Percentiles rank a stretch among this genome's conserved stretches.
phyloP scores from a whole-genome alignment of 2,797 vertebrate genomes.

The Harpagifer antarcticus region DNA sequence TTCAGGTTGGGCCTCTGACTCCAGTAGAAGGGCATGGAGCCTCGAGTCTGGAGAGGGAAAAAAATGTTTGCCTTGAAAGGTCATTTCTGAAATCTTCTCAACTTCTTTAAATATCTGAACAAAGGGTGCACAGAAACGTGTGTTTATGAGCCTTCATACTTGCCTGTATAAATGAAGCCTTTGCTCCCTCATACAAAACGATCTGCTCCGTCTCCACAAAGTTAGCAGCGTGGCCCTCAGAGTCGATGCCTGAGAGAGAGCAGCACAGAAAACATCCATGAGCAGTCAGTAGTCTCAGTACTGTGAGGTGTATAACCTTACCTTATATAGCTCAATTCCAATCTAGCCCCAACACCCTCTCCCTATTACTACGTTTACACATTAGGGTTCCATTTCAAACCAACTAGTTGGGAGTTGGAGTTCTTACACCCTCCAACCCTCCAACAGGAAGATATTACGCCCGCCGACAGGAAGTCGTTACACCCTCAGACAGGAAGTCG shows the following conservation, averaged over 20 bases:
- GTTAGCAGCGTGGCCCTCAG: conserved; percentile 97
- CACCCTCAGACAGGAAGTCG: too few species aligned
- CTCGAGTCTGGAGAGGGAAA: conserved; percentile 87
- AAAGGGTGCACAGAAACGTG: neutral
- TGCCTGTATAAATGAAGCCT: conserved; percentile 95
- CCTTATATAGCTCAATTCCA: too few species aligned
- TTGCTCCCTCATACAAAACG: conserved; percentile 91
- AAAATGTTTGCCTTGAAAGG: neutral
- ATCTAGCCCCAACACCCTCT: too few species aligned
- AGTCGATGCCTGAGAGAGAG: conserved; percentile 91
- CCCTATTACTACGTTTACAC: too few species aligned
- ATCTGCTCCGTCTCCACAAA: conserved; percentile 98
- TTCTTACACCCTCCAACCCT: too few species aligned
- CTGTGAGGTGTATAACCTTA: neutral
- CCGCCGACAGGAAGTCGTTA: too few species aligned
- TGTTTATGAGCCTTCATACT: conserved; percentile 23
- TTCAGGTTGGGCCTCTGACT: conserved; percentile 98
- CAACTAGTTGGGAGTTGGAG: too few species aligned
- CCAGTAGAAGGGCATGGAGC: conserved; percentile 99
- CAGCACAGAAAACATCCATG: neutral
- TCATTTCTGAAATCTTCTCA: neutral
- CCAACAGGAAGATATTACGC: too few species aligned
- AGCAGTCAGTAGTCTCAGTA: neutral
- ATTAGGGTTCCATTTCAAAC: too few species aligned
- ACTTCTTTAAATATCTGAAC: neutral